Percentiles rank a stretch among this genome's conserved stretches.
Conservation (phyloP, 2,888 invertebrate genomes). For the Taenaris catops region DNA sequence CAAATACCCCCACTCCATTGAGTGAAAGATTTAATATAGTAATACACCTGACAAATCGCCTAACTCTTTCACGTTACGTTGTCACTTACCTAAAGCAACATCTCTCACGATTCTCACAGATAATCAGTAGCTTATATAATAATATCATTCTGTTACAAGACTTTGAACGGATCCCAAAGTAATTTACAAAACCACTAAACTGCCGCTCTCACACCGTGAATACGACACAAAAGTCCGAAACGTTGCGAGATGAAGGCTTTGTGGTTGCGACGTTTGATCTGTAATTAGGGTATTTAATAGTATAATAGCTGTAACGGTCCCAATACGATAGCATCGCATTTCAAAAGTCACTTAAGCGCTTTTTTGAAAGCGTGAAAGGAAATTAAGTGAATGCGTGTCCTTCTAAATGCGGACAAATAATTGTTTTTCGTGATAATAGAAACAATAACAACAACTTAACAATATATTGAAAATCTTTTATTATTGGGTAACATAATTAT, state of each 20-base stretch:
- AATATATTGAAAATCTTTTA: no score
- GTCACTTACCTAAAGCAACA: no score
- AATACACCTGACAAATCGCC: no score
- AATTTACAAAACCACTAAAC: slow-evolving; percentile 61
- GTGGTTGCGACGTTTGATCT: slow-evolving; percentile 70
- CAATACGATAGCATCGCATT: slow-evolving; percentile 61
- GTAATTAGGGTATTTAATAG: slow-evolving; percentile 71
- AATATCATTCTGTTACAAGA: slow-evolving; percentile 15
- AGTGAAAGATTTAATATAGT: no score
- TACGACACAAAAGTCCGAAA: slow-evolving; percentile 63
- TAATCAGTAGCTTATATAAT: slow-evolving; percentile 9
- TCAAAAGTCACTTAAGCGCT: slow-evolving; percentile 39
- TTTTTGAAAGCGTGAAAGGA: slow-evolving; percentile 47
- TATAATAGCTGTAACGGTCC: slow-evolving; percentile 68
- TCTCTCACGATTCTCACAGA: slow-evolving; percentile 6
- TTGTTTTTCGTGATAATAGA: slow-evolving; percentile 31
- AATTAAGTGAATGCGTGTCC: slow-evolving; percentile 35
- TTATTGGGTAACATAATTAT: no score
- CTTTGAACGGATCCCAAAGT: slow-evolving; percentile 42
- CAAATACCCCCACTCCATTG: no score
- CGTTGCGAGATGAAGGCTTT: slow-evolving; percentile 58
- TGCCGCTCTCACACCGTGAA: slow-evolving; percentile 45
- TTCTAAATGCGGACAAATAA: slow-evolving; percentile 37
- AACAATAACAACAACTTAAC: no score
- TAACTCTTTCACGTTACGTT: no score